These are phyloP conservation scores for Euschistus heros DNA, from an alignment of 1,140 invertebrate species.

Conservation along the genomic window DNA sequence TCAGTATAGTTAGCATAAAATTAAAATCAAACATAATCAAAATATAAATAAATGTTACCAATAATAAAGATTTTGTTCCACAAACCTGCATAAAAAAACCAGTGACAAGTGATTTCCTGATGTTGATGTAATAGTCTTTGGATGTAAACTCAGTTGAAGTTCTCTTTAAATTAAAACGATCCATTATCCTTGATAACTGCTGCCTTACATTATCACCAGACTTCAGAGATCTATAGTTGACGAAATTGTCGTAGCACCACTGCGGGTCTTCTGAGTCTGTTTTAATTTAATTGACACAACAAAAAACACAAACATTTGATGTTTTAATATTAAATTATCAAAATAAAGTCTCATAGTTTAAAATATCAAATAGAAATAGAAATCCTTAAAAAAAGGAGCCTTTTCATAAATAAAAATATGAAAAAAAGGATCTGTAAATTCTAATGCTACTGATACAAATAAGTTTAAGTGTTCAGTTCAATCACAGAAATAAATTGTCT, in stretches of 20 bases:
- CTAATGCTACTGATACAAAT: too few relatives aligned
- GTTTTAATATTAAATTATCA: neutral
- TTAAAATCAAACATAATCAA: neutral
- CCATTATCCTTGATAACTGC: conserved; percentile 77
- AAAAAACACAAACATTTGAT: neutral
- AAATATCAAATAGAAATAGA: conserved; percentile 2
- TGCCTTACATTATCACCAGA: conserved; percentile 78
- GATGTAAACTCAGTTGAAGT: conserved; percentile 98
- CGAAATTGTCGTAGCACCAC: conserved; percentile 99
- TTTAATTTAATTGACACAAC: neutral
- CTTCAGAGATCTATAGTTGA: conserved; percentile 96
- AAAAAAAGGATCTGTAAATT: neutral
- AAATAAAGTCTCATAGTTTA: neutral
- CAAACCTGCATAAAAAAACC: conserved; percentile 99
- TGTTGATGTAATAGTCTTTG: conserved; percentile 98
- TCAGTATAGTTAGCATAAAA: neutral
- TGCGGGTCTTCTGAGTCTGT: conserved; percentile 76
- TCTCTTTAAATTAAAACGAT: conserved; percentile 83
- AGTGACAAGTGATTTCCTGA: conserved; percentile 92
- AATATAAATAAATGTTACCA: neutral
- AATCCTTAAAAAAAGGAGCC: neutral
- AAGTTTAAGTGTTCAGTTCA: too few relatives aligned
- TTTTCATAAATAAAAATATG: neutral
- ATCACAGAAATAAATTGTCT: too few relatives aligned
- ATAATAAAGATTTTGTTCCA: neutral